Evolutionary conservation across 2,113 vertebrate genomes (phyloP).

Genomic region (Chloropsis cyanopogon): DNA sequence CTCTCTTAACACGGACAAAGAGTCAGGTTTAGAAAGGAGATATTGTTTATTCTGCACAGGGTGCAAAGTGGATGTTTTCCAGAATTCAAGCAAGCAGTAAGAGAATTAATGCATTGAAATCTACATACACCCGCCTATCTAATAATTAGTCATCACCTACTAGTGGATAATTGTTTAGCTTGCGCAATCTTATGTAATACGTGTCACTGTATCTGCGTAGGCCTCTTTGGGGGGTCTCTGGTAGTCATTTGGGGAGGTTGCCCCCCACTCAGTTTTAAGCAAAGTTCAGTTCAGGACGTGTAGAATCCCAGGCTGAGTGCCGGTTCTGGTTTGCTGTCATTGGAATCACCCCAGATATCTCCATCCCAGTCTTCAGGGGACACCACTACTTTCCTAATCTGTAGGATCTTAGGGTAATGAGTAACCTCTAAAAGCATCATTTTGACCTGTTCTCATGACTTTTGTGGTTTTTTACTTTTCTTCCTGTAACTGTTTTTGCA

Average conservation of each 20-base stretch:
- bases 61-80: not conserved
- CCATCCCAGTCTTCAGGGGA: not conserved
- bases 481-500: not conserved
- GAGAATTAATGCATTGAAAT: not conserved
- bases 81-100: not conserved
- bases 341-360: not conserved
- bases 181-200: not conserved
- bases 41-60: not conserved
- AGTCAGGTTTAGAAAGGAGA: not conserved
- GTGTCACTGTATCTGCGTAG: not conserved
- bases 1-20: not conserved
- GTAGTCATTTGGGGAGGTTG: not conserved
- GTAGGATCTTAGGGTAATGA: not conserved
- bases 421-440: not conserved
- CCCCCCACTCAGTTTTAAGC: not conserved
- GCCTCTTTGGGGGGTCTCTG: not conserved
- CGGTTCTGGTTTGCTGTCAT: not conserved
- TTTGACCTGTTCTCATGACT: not conserved
- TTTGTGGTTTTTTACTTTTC: not conserved
- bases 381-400: not conserved
- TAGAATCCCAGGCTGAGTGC: not conserved
- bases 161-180: not conserved
- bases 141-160: not conserved
- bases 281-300: not conserved
- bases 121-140: not conserved